Evolutionary conservation across 2,797 vertebrate genomes (phyloP).

Genomic region (Cuculus canorus): DNA sequence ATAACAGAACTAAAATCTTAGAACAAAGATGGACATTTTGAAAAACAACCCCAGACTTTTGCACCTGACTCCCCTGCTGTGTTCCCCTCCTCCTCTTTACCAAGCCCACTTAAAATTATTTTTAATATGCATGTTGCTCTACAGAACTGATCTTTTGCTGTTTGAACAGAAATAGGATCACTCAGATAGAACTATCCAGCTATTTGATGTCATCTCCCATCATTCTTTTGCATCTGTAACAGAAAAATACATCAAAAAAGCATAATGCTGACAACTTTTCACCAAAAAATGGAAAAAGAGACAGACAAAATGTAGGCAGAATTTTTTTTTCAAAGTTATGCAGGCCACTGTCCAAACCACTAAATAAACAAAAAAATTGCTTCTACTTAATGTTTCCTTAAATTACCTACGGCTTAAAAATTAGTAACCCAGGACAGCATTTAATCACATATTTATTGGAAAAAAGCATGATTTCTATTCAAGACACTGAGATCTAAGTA

Average conservation of each 20-base stretch:
- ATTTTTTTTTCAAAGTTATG: neutral
- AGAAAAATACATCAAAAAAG: neutral
- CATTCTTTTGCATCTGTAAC: neutral
- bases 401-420: neutral
- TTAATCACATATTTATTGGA: neutral
- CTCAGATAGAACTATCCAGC: neutral
- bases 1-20: neutral
- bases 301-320: neutral
- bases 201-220: neutral
- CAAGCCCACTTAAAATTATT: neutral
- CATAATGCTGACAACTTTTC: neutral
- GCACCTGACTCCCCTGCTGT: neutral
- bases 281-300: neutral
- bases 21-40: neutral
- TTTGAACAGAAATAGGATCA: neutral
- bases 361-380: neutral
- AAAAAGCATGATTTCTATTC: constrained; percentile 2
- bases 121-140: neutral
- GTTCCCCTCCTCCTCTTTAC: neutral
- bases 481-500: neutral
- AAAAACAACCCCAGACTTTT: neutral
- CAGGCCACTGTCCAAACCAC: neutral
- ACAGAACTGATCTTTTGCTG: neutral
- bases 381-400: neutral
- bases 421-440: neutral